These are phyloP conservation scores for Bursaphelenchus mucronatus DNA, from an alignment of 1,140 invertebrate species.

Conservation along the genomic window DNA sequence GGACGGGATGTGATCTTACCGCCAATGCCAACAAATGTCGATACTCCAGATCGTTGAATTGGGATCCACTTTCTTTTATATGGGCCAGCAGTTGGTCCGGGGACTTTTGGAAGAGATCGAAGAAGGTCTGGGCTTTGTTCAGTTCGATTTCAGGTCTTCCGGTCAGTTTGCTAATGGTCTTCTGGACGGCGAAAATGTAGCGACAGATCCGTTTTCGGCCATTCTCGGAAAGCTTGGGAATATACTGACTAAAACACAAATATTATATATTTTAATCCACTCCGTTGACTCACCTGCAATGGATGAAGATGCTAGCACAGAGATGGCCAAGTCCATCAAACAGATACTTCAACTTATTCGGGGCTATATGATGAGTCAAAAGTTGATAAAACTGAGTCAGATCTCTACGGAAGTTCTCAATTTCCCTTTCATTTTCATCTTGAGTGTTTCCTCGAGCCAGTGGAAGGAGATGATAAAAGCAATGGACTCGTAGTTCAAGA, in stretches of 20 bases:
- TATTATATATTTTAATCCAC: neutral
- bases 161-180: slow-evolving; percentile 78
- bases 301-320: slow-evolving; percentile 78
- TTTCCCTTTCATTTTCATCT: slow-evolving; percentile 75
- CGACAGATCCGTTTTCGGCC: slow-evolving; percentile 67
- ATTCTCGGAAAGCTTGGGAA: slow-evolving; percentile 74
- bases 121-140: slow-evolving; percentile 82
- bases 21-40: slow-evolving; percentile 66
- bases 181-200: slow-evolving; percentile 79
- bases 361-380: slow-evolving; percentile 71
- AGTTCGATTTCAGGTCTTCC: slow-evolving; percentile 75
- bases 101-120: slow-evolving; percentile 77
- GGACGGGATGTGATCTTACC: slow-evolving; percentile 40
- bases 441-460: slow-evolving; percentile 66
- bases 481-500: slow-evolving; percentile 83
- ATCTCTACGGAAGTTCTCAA: slow-evolving; percentile 75
- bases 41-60: slow-evolving; percentile 79
- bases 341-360: slow-evolving; percentile 80
- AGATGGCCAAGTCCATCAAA: slow-evolving; percentile 86
- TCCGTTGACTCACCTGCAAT: slow-evolving; percentile 63
- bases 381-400: slow-evolving; percentile 75
- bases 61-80: slow-evolving; percentile 75
- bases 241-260: slow-evolving; percentile 68
- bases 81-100: slow-evolving; percentile 82
- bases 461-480: slow-evolving; percentile 81